These are phyloP conservation scores for Eumerus sabulonum DNA, from an alignment of 2,888 invertebrate genomes.

Conservation along the genomic window DNA sequence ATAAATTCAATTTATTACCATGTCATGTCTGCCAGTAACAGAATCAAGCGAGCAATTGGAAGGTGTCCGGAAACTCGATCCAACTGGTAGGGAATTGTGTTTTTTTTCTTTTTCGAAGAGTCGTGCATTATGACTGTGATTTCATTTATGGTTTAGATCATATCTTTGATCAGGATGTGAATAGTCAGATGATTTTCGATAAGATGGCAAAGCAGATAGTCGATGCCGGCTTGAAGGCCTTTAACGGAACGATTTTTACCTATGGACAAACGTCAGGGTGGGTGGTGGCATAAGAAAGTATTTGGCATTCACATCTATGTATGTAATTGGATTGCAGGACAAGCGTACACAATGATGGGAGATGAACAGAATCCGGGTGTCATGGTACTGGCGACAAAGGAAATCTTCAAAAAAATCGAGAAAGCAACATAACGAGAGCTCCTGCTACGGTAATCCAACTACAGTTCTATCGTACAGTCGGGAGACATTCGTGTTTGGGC, in stretches of 20 bases:
- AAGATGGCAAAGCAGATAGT: constrained; percentile 86
- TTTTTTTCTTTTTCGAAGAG: too few species aligned
- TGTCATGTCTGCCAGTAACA: too few species aligned
- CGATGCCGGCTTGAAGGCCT: constrained; percentile 85
- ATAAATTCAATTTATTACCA: too few species aligned
- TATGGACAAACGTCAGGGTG: constrained; percentile 94
- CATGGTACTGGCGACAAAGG: too few species aligned
- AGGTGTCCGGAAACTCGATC: constrained; percentile 82
- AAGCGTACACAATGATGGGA: too few species aligned
- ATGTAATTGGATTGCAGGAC: constrained; percentile 76
- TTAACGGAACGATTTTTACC: constrained; percentile 93
- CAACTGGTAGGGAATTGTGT: constrained; percentile 77
- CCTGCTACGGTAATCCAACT: constrained; percentile 81
- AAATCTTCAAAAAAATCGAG: constrained; percentile 85
- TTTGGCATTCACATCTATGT: too few species aligned
- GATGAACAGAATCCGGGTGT: too few species aligned
- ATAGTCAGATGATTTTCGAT: constrained; percentile 84
- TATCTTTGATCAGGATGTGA: constrained; percentile 83
- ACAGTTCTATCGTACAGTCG: too few species aligned
- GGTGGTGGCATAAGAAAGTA: too few species aligned
- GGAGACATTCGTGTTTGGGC: too few species aligned
- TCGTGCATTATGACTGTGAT: too few species aligned
- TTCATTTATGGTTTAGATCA: constrained; percentile 86
- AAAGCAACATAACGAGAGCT: constrained; percentile 84
- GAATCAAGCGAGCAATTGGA: constrained; percentile 82